These are phyloP conservation scores for Phataginus tetradactyla DNA, from an alignment of 2,797 vertebrate genomes.

Conservation along the genomic window DNA sequence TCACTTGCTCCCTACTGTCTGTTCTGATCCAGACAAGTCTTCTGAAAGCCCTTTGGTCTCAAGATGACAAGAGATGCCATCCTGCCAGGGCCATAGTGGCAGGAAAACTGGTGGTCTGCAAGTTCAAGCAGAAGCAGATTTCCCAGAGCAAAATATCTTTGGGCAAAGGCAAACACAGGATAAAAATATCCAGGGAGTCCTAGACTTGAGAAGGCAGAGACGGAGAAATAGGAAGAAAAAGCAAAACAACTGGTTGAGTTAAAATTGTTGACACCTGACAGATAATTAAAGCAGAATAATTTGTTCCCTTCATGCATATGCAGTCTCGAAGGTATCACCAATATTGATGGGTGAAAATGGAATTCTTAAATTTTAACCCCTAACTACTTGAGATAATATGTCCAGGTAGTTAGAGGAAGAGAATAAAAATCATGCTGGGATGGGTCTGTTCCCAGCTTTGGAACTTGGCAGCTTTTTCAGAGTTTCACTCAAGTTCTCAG, in stretches of 20 bases:
- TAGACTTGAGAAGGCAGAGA: background rate
- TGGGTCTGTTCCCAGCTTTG: conserved; percentile 72
- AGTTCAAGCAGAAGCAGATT: background rate
- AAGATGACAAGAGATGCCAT: background rate
- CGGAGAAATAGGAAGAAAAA: background rate
- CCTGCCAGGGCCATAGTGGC: background rate
- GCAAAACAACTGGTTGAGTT: background rate
- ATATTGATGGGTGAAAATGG: conserved; percentile 33
- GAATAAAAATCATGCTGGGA: conserved; percentile 27
- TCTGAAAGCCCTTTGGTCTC: background rate
- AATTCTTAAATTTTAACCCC: conserved; percentile 55
- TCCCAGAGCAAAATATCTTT: background rate
- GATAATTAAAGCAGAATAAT: conserved; percentile 3
- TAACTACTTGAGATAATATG: conserved; percentile 51
- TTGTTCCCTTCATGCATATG: background rate
- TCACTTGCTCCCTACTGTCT: background rate
- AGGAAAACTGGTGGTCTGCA: background rate
- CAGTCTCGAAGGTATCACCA: conserved; percentile 13
- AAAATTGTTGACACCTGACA: background rate
- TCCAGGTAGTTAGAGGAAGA: conserved; percentile 57
- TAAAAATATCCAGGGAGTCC: background rate
- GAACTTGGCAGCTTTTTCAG: conserved; percentile 73
- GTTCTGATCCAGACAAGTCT: background rate
- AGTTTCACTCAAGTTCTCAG: conserved; percentile 76
- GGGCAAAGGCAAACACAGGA: conserved; percentile 18